Evolutionary conservation across 2,113 vertebrate species (phyloP).

Genomic region (Morone saxatilis): DNA sequence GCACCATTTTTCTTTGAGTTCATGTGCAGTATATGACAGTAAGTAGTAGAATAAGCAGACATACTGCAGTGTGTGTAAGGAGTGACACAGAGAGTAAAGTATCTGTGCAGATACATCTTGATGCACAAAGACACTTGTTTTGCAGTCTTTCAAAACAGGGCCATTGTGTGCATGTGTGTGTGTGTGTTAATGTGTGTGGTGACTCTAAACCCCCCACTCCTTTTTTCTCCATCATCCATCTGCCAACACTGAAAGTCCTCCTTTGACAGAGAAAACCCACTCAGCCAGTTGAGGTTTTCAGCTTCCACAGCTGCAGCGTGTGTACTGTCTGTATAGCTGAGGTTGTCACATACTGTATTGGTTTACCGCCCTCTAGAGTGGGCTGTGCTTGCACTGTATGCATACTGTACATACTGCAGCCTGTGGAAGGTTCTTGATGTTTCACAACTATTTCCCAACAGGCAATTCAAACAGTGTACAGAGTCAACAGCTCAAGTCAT

Average conservation of each 20-base stretch:
- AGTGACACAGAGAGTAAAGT: constrained; percentile 1
- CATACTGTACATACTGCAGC: constrained; percentile 17
- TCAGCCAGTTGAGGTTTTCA: constrained; percentile 56
- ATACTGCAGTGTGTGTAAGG: constrained; percentile 1
- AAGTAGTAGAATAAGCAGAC: not conserved
- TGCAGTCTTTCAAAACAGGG: constrained; percentile 61
- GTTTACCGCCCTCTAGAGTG: constrained; percentile 5
- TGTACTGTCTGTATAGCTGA: constrained; percentile 22
- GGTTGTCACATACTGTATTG: constrained; percentile 37
- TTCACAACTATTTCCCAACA: constrained; percentile 62
- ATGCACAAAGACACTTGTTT: constrained; percentile 59
- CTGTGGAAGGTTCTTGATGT: constrained; percentile 35
- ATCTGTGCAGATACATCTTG: constrained; percentile 19
- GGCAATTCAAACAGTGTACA: constrained; percentile 37
- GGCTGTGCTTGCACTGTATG: constrained; percentile 2
- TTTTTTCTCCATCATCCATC: constrained; percentile 64
- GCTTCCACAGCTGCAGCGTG: constrained; percentile 53
- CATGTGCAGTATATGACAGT: constrained; percentile 3
- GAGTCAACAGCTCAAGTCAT: constrained; percentile 51
- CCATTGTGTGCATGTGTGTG: constrained; percentile 69
- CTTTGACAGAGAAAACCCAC: constrained; percentile 70
- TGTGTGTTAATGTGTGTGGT: constrained; percentile 29
- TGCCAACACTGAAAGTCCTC: constrained; percentile 68
- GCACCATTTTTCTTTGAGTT: constrained; percentile 26
- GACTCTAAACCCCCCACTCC: constrained; percentile 55